phyloP scores from a whole-genome alignment of 2,797 vertebrate genomes.

The Heliangelus exortis region DNA sequence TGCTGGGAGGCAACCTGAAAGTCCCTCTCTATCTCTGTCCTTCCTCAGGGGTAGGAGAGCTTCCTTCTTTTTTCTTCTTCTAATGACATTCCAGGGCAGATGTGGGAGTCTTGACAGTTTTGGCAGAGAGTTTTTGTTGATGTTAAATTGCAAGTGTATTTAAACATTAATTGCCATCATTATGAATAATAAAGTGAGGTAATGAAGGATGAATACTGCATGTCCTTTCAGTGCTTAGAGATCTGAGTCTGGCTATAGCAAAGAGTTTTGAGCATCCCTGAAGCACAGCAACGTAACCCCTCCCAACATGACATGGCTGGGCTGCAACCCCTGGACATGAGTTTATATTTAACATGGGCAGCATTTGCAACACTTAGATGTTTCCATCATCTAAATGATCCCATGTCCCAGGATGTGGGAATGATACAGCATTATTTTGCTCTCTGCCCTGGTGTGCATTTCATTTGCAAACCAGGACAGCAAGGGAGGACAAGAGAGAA shows the following conservation, averaged over 20 bases:
- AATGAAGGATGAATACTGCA: neutral
- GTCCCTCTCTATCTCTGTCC: neutral
- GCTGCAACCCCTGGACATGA: neutral
- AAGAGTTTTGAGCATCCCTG: neutral
- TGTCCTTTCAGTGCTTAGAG: neutral
- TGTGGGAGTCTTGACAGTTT: neutral
- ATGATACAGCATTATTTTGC: too few relatives aligned
- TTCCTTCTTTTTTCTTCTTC: neutral
- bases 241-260: neutral
- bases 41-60: neutral
- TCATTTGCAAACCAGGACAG: too few relatives aligned
- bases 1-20: neutral
- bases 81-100: neutral
- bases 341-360: neutral
- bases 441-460: too few relatives aligned
- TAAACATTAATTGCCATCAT: neutral
- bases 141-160: neutral
- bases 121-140: neutral
- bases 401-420: too few relatives aligned
- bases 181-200: neutral
- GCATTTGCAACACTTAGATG: too few relatives aligned
- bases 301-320: accelerated
- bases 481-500: too few relatives aligned
- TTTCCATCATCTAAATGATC: too few relatives aligned
- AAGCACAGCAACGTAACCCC: accelerated